Base-by-base conservation (phyloP, 2,888 invertebrate genomes). In the Cylloceria caligata region DNA sequence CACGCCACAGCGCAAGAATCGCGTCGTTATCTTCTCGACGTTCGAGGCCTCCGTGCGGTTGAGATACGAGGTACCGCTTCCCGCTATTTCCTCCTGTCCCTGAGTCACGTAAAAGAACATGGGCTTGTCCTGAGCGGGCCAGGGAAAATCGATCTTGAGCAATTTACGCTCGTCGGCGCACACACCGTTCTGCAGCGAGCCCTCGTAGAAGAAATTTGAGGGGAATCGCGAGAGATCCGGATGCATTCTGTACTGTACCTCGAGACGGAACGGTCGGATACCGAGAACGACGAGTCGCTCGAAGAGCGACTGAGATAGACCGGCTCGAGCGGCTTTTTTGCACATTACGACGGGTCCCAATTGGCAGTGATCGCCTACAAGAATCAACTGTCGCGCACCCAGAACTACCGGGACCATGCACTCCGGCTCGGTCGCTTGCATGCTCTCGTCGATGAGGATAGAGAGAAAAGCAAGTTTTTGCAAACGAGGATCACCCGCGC, bases 361-460 rank as follows among this genome's bases (percentile, higher is more conserved):
- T 93, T 99, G 99, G 91, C 99, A 99, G 92, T 99, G 99, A 93
- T 99, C 99, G 11, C 99, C 99, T 0, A 99, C 99, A 1, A 99
- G 95, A 85, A 99, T 99, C 71, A 99, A 94, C 93, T 99, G 99
- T 87, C 98, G 96, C 6, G 99, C 99, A 11, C 99, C 99, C 3
- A 99, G 94, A 0, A 99, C 99, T 0, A 99, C 99, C 0, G 99
- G 99, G 19, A 99, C 99, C 99, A 99, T 98, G 90, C 99, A 99
- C 90, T 99, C 99, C 0, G 99, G 99, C 91, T 98, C 98, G 0
- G 99, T 99, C 0, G 99, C 98, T 93, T 99, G 99, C 96, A 98
- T 98, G 84, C 95, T 98, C 92, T 99, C 99, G 91, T 99, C 99
- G 84, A 99, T 99, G 11, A 99, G 94, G 87, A 99, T 99, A 24